Evolutionary conservation across 2,888 invertebrate species (phyloP).

Genomic region (Drosophila pegasa): DNA sequence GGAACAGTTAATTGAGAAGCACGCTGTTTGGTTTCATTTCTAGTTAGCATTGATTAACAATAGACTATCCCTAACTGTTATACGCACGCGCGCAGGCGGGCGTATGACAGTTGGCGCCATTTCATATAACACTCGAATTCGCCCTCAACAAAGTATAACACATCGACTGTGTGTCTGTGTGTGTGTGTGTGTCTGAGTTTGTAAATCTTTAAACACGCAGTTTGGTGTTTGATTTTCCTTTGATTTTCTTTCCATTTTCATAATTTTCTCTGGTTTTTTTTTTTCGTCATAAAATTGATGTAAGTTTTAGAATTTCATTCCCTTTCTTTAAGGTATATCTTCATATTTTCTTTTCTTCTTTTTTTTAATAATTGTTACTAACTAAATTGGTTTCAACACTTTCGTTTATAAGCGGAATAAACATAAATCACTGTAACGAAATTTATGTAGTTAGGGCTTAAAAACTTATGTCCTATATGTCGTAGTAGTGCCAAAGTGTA

Average conservation of each 20-base stretch:
- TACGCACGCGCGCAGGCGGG: slow-evolving; percentile 11
- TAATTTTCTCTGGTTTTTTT: background rate
- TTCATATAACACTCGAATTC: slow-evolving; percentile 17
- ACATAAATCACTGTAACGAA: slow-evolving; percentile 14
- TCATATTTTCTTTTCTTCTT: background rate
- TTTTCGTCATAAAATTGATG: slow-evolving; percentile 14
- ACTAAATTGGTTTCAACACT: slow-evolving; percentile 39
- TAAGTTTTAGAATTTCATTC: slow-evolving; percentile 15
- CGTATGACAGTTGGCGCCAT: slow-evolving; percentile 34
- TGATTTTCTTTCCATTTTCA: background rate
- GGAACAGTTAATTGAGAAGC: slow-evolving; percentile 52
- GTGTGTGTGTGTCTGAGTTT: background rate
- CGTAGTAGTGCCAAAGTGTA: slow-evolving; percentile 25
- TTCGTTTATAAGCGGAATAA: slow-evolving; percentile 18
- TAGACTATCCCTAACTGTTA: slow-evolving; percentile 25
- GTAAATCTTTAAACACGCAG: slow-evolving; percentile 26
- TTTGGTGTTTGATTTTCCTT: slow-evolving; percentile 35
- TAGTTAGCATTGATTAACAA: slow-evolving; percentile 31
- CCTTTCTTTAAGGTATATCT: background rate
- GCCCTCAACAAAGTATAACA: slow-evolving; percentile 31
- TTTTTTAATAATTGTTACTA: slow-evolving; percentile 37
- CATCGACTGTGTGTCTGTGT: background rate
- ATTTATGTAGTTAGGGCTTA: slow-evolving; percentile 13
- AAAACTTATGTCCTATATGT: slow-evolving; percentile 14
- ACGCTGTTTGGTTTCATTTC: slow-evolving; percentile 32